phyloP scores from a whole-genome alignment of 2,888 invertebrate species.

The Marasmarcha lunaedactyla region DNA sequence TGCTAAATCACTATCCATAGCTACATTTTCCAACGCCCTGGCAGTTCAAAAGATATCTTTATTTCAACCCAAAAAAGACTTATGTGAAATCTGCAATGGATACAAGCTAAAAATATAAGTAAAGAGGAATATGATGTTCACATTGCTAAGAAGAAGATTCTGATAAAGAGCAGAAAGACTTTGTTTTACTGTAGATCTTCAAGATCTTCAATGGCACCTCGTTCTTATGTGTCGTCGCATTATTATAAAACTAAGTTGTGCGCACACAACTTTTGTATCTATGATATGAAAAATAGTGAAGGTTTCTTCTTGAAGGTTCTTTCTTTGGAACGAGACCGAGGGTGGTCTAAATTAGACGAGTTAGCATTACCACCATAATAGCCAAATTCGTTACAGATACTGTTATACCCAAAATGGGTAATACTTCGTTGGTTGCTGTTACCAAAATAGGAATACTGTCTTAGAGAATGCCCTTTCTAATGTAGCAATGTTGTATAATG shows the following conservation, averaged over 20 bases:
- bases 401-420: conserved; percentile 2
- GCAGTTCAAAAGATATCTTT: conserved; percentile 6
- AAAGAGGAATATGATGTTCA: conserved; percentile 10
- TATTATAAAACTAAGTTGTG: conserved; percentile 10
- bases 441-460: conserved; percentile 5
- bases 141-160: conserved; percentile 9
- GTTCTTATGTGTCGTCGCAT: conserved; percentile 6
- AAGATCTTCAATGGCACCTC: conserved; percentile 10
- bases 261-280: conserved; percentile 9
- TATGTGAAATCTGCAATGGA: conserved; percentile 8
- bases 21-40: conserved; percentile 8
- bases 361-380: conserved; percentile 6
- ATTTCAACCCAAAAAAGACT: conserved; percentile 9
- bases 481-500: conserved; percentile 5
- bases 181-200: conserved; percentile 9
- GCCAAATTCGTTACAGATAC: conserved; percentile 2
- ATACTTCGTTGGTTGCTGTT: conserved; percentile 4
- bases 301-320: conserved; percentile 11
- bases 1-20: conserved; percentile 5
- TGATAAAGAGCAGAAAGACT: conserved; percentile 9
- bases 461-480: conserved; percentile 5
- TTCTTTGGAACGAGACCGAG: conserved; percentile 10
- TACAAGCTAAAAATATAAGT: conserved; percentile 7
- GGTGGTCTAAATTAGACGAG: conserved; percentile 7
- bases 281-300: conserved; percentile 9